Conservation (phyloP, 1,140 invertebrate genomes). For the Bilobella aurantiaca region DNA sequence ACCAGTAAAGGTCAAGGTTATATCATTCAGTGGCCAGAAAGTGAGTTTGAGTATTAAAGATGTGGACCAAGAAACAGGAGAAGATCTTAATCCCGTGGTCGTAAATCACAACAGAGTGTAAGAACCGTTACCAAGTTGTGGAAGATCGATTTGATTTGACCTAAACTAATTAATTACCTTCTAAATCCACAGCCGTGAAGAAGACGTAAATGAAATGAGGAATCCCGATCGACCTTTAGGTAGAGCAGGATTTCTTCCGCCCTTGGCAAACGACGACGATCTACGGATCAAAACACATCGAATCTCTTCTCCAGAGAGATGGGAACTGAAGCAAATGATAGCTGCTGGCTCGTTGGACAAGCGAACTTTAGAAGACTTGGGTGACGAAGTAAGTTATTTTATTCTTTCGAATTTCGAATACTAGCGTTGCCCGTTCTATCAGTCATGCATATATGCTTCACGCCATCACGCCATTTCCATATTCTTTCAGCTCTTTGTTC, state of each 20-base stretch:
- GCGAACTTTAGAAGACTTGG: slow-evolving; percentile 81
- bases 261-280: slow-evolving; percentile 58
- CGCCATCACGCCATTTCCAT: background rate
- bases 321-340: slow-evolving; percentile 82
- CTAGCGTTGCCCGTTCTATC: too few relatives aligned
- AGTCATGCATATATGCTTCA: too few relatives aligned
- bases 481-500: slow-evolving; percentile 41
- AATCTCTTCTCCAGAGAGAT: slow-evolving; percentile 90
- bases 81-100: slow-evolving; percentile 80
- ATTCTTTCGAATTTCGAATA: background rate
- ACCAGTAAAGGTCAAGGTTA: slow-evolving; percentile 85
- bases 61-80: slow-evolving; percentile 87
- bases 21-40: slow-evolving; percentile 83
- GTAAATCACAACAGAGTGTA: slow-evolving; percentile 23
- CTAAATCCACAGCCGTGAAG: slow-evolving; percentile 19
- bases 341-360: slow-evolving; percentile 73
- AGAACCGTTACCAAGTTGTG: slow-evolving; percentile 19
- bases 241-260: slow-evolving; percentile 56
- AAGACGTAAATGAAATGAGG: slow-evolving; percentile 39
- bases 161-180: background rate
- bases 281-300: slow-evolving; percentile 72
- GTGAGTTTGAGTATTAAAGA: slow-evolving; percentile 97
- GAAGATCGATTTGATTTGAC: background rate
- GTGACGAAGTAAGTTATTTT: slow-evolving; percentile 69
- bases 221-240: slow-evolving; percentile 79